Evolutionary conservation across 1,140 invertebrate genomes (phyloP).

Genomic region (Diachasmimorpha longicaudata): DNA sequence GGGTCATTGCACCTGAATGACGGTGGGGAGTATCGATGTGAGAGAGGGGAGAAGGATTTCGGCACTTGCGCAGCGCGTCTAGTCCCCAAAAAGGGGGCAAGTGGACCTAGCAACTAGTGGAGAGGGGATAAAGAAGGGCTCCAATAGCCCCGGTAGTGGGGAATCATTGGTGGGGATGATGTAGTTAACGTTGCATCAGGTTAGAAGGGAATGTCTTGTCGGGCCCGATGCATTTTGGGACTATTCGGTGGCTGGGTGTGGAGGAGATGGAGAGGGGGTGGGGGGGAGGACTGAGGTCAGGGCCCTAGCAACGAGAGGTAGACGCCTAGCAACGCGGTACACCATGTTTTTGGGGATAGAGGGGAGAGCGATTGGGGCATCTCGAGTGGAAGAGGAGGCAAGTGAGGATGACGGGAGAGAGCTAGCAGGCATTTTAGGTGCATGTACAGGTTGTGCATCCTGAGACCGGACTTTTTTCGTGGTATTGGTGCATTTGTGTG

Average conservation of each 20-base stretch:
- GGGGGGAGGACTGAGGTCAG: slow-evolving; percentile 26
- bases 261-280: background rate
- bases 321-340: slow-evolving; percentile 55
- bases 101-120: slow-evolving; percentile 59
- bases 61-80: slow-evolving; percentile 25
- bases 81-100: slow-evolving; percentile 48
- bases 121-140: slow-evolving; percentile 2
- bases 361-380: background rate
- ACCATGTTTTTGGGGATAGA: background rate
- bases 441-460: slow-evolving; percentile 43
- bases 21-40: slow-evolving; percentile 17
- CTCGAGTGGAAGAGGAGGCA: background rate
- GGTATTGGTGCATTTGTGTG: slow-evolving; percentile 33
- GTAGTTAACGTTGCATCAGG: slow-evolving; percentile 17
- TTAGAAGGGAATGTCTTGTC: slow-evolving; percentile 32
- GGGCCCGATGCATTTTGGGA: slow-evolving; percentile 56
- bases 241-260: slow-evolving; percentile 45
- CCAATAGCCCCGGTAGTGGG: background rate
- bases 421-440: slow-evolving; percentile 59
- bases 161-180: slow-evolving; percentile 6
- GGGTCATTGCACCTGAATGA: slow-evolving; percentile 52
- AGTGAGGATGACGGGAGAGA: slow-evolving; percentile 31
- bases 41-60: background rate
- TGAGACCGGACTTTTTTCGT: slow-evolving; percentile 31
- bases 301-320: slow-evolving; percentile 60